A percentile compares a stretch with the other conserved stretches of the same genome.
phyloP scores from a whole-genome alignment of 2,888 invertebrate genomes.

The Caenorhabditis drosophilae region DNA sequence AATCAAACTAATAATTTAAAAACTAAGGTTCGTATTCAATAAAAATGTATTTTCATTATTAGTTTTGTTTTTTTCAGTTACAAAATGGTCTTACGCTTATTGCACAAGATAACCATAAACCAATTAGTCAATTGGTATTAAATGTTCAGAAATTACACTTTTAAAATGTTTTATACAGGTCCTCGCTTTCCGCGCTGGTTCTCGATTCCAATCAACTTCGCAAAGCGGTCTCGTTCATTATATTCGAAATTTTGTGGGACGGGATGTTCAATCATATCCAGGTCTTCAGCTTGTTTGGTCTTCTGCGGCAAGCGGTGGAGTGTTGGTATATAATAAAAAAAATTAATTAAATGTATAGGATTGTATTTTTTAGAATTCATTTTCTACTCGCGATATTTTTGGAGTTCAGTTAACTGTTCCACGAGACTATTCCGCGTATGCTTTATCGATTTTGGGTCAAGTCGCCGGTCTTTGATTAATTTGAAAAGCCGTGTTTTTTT shows the following conservation, averaged over 20 bases:
- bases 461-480: too few species aligned
- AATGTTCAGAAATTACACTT: not conserved
- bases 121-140: constrained; percentile 70
- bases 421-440: constrained; percentile 47
- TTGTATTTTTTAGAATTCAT: constrained; percentile 41
- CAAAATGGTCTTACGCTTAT: too few species aligned
- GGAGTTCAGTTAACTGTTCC: constrained; percentile 42
- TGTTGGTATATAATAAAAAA: constrained; percentile 20
- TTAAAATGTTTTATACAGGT: constrained; percentile 71
- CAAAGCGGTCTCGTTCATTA: constrained; percentile 82
- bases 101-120: too few species aligned
- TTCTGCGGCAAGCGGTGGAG: constrained; percentile 40
- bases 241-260: constrained; percentile 80
- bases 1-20: too few species aligned
- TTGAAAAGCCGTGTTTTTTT: too few species aligned
- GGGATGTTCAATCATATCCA: constrained; percentile 69
- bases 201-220: constrained; percentile 82
- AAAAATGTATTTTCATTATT: too few species aligned
- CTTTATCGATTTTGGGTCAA: constrained; percentile 66
- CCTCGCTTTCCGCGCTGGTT: constrained; percentile 81
- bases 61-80: too few species aligned
- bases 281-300: constrained; percentile 48
- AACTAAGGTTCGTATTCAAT: too few species aligned
- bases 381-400: constrained; percentile 48
- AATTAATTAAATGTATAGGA: not conserved